A percentile compares a stretch with the other conserved stretches of the same genome.
These are phyloP conservation scores for Peromyscus polionotus DNA, from an alignment of 2,113 vertebrate genomes.

Conservation along the genomic window DNA sequence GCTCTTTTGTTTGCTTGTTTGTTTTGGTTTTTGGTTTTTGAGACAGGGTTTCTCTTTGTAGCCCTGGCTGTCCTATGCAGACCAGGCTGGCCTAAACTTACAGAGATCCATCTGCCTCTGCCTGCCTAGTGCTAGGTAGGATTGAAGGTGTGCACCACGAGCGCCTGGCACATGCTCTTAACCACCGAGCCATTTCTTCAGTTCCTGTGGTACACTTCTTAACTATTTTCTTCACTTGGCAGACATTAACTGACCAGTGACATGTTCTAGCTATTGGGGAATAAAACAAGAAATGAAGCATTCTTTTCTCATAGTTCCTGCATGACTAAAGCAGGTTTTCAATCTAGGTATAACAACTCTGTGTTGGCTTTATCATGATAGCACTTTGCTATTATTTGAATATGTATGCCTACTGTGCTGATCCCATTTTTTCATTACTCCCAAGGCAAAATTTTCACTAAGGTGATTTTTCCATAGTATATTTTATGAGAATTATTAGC, in stretches of 20 bases:
- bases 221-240: slow-evolving; percentile 36
- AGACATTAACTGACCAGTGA: slow-evolving; percentile 12
- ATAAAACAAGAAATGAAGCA: slow-evolving; percentile 6
- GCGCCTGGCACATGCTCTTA: not conserved
- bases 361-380: not conserved
- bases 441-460: slow-evolving; percentile 12
- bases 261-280: not conserved
- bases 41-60: no score
- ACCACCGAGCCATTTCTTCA: not conserved
- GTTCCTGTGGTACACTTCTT: not conserved
- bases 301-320: not conserved
- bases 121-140: not conserved
- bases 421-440: not conserved
- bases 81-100: no score
- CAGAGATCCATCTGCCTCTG: not conserved
- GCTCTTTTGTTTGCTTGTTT: no score
- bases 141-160: not conserved
- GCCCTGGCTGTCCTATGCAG: no score
- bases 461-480: not conserved
- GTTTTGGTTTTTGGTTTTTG: no score
- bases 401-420: not conserved
- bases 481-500: not conserved
- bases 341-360: not conserved
- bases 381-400: not conserved
- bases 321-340: not conserved